A percentile compares a stretch with the other conserved stretches of the same genome.
Conservation (phyloP, 30 jellyfish, hydroid and myxozoan species). For the Cassiopea andromeda region DNA sequence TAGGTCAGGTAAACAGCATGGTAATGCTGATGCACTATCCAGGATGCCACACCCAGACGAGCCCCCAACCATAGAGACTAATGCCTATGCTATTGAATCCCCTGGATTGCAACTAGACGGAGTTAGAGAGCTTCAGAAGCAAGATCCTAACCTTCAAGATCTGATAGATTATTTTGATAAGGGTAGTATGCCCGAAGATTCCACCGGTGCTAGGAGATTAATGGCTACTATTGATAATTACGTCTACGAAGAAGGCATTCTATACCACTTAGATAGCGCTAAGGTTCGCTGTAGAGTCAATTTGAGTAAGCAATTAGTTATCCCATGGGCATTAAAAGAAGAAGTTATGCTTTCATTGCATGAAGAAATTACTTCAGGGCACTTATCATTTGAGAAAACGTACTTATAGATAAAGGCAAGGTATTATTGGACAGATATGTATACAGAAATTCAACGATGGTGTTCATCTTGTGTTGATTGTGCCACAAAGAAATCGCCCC, state of each 20-base stretch:
- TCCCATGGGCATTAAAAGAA: constrained; percentile 58
- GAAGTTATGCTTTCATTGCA: constrained; percentile 63
- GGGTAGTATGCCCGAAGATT: constrained; percentile 25
- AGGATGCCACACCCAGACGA: constrained; percentile 26
- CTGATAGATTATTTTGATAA: constrained; percentile 29
- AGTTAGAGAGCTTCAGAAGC: constrained; percentile 29
- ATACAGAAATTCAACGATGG: constrained; percentile 52
- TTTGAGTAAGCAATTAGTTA: constrained; percentile 46
- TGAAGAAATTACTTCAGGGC: constrained; percentile 65
- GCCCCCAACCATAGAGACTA: neutral
- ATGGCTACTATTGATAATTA: constrained; percentile 65
- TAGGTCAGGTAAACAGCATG: constrained; percentile 63
- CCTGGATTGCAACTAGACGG: constrained; percentile 58
- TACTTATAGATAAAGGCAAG: constrained; percentile 17
- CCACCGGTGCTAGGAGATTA: constrained; percentile 30
- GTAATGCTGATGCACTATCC: constrained; percentile 50
- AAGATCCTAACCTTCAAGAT: constrained; percentile 48
- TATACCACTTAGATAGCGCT: constrained; percentile 53
- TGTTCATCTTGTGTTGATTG: constrained; percentile 69
- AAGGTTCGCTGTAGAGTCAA: constrained; percentile 29
- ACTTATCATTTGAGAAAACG: constrained; percentile 40
- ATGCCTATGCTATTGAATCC: constrained; percentile 7
- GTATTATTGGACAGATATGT: constrained; percentile 64
- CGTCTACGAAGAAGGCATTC: constrained; percentile 41
- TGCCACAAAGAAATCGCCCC: constrained; percentile 32